A percentile compares a stretch with the other conserved stretches of the same genome.
phyloP scores from a whole-genome alignment of 1,140 invertebrate species.

The Charaxes varanes region DNA sequence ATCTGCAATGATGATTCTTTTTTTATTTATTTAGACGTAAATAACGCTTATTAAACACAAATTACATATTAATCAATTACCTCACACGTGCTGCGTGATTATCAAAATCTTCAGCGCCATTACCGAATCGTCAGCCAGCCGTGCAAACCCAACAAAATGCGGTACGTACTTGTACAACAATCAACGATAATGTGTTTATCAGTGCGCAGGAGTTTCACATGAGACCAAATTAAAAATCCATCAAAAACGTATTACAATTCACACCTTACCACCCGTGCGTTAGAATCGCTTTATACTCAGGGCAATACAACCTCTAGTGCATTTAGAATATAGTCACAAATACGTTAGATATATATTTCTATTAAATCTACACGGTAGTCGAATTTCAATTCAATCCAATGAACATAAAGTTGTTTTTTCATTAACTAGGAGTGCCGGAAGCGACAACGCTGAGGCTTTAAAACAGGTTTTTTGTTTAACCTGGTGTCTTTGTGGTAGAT shows the following conservation, averaged over 20 bases:
- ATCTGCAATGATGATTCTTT: no score
- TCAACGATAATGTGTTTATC: conserved; percentile 52
- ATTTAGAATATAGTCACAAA: conserved; percentile 12
- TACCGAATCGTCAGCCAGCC: conserved; percentile 11
- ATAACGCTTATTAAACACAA: no score
- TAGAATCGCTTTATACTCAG: conserved; percentile 14
- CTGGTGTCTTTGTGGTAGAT: no score
- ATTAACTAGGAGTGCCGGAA: conserved; percentile 26
- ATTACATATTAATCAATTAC: conserved; percentile 4
- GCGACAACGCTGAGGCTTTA: conserved; percentile 27
- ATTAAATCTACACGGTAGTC: conserved; percentile 3
- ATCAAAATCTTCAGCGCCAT: no score
- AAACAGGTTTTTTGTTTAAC: conserved; percentile 46
- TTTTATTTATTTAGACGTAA: no score
- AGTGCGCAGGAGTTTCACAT: conserved; percentile 63
- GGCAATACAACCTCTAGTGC: conserved; percentile 20
- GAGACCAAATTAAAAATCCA: conserved; percentile 62
- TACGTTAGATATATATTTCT: conserved; percentile 2
- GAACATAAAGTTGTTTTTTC: conserved; percentile 18
- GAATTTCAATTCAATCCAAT: conserved; percentile 17
- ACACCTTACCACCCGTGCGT: conserved; percentile 52
- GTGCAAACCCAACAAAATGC: conserved; percentile 15
- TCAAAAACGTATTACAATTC: conserved; percentile 65
- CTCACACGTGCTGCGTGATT: not conserved
- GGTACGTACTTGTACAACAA: conserved; percentile 24